phyloP scores from a whole-genome alignment of 1,140 invertebrate genomes.

The Drosophila guanche region DNA sequence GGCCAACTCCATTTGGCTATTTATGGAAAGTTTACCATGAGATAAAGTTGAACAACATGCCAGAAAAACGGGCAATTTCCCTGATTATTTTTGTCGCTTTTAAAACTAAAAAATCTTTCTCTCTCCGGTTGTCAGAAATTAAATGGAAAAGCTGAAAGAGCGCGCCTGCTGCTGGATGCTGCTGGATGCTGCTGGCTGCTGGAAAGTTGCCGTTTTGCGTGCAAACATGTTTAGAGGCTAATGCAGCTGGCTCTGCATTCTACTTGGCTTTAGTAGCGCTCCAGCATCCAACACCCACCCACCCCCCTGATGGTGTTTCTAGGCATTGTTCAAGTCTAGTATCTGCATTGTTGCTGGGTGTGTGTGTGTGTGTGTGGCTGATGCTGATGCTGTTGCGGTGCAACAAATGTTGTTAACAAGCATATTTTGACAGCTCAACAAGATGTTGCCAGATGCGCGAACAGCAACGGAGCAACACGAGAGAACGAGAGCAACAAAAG shows the following conservation, averaged over 20 bases:
- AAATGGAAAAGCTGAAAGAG: conserved; percentile 73
- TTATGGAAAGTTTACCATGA: conserved; percentile 75
- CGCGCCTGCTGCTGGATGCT: conserved; percentile 44
- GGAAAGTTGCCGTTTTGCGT: conserved; percentile 59
- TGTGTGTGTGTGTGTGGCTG: neutral
- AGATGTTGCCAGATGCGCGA: conserved; percentile 81
- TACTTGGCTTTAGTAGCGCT: conserved; percentile 8
- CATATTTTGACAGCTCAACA: conserved; percentile 81
- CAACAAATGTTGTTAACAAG: conserved; percentile 82
- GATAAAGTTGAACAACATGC: conserved; percentile 64
- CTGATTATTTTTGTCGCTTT: conserved; percentile 78
- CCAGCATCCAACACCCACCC: neutral
- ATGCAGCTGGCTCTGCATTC: conserved; percentile 53
- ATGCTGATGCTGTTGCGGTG: conserved; percentile 68
- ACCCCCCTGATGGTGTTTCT: neutral
- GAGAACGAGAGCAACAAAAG: conserved; percentile 18
- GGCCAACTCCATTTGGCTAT: conserved; percentile 49
- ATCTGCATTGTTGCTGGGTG: conserved; percentile 24
- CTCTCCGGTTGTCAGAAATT: conserved; percentile 75
- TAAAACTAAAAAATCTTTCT: conserved; percentile 56
- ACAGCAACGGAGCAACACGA: conserved; percentile 48
- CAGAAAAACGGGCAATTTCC: conserved; percentile 66
- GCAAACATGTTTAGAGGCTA: conserved; percentile 75
- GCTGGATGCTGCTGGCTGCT: conserved; percentile 3
- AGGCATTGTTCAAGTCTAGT: neutral